Percentiles rank a stretch among this genome's conserved stretches.
Evolutionary conservation across 1,140 invertebrate species (phyloP).

Genomic region (Drosophila pseudoananassae): DNA sequence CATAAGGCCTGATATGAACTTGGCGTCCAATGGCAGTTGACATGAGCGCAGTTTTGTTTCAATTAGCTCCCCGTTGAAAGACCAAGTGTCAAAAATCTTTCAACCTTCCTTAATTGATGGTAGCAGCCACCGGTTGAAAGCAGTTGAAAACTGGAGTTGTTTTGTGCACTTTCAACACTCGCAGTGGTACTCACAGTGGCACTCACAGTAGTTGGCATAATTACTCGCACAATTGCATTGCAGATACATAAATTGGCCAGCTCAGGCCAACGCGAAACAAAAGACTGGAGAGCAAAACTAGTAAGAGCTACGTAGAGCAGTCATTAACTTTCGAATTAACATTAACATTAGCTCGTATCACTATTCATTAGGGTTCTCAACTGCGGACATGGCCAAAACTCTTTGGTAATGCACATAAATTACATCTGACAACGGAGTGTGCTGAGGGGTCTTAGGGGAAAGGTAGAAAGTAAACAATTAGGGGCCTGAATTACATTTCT

Average conservation of each 20-base stretch:
- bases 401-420: conserved; percentile 66
- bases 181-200: conserved; percentile 22
- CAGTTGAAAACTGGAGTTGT: conserved; percentile 37
- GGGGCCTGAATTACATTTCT: neutral
- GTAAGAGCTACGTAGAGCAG: conserved; percentile 28
- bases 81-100: conserved; percentile 45
- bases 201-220: conserved; percentile 49
- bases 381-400: conserved; percentile 42
- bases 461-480: conserved; percentile 29
- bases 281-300: conserved; percentile 64
- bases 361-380: conserved; percentile 43
- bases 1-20: conserved; percentile 39
- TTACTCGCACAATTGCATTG: conserved; percentile 66
- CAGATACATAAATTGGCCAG: conserved; percentile 50
- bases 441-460: conserved; percentile 9
- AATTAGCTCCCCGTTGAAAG: conserved; percentile 40
- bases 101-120: conserved; percentile 36
- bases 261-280: conserved; percentile 47
- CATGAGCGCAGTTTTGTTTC: conserved; percentile 53
- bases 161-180: conserved; percentile 40
- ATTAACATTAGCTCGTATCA: conserved; percentile 50
- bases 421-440: conserved; percentile 32
- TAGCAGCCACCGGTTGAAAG: conserved; percentile 10
- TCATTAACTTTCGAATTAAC: conserved; percentile 62
- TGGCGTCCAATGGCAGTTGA: conserved; percentile 53